Conservation (phyloP, 2,113 vertebrate species). For the Himantopus leucocephalus region DNA sequence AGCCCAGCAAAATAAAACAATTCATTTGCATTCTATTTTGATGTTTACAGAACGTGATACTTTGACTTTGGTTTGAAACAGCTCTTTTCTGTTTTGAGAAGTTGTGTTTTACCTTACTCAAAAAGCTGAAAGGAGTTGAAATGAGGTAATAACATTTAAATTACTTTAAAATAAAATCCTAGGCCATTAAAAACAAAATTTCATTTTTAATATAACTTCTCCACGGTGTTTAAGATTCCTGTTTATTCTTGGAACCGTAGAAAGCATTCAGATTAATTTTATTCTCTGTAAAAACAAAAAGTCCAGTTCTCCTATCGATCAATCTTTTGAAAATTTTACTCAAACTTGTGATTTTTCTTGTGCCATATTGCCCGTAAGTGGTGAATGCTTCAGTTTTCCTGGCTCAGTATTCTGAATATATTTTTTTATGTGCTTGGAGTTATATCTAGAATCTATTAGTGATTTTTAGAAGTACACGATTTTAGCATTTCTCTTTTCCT, state of each 20-base stretch:
- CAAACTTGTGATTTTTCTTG: background rate
- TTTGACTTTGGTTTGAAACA: background rate
- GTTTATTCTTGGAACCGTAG: background rate
- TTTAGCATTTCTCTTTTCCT: background rate
- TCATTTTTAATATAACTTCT: background rate
- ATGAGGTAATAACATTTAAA: background rate
- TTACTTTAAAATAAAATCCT: background rate
- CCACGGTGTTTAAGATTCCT: background rate
- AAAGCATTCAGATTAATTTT: background rate
- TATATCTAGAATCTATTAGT: background rate
- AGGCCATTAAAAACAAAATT: background rate
- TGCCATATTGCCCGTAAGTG: background rate
- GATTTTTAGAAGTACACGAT: background rate
- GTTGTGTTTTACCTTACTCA: background rate
- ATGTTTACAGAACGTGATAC: background rate
- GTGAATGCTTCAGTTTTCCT: background rate
- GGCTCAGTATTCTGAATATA: background rate
- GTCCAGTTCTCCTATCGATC: background rate
- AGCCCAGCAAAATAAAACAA: background rate
- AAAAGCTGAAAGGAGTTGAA: background rate
- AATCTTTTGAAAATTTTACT: background rate
- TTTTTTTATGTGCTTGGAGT: background rate
- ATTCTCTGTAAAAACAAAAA: background rate
- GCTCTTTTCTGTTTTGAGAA: background rate
- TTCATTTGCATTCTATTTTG: background rate